Evolutionary conservation across 2,797 vertebrate species (phyloP).

Genomic region (Hydrolagus colliei): DNA sequence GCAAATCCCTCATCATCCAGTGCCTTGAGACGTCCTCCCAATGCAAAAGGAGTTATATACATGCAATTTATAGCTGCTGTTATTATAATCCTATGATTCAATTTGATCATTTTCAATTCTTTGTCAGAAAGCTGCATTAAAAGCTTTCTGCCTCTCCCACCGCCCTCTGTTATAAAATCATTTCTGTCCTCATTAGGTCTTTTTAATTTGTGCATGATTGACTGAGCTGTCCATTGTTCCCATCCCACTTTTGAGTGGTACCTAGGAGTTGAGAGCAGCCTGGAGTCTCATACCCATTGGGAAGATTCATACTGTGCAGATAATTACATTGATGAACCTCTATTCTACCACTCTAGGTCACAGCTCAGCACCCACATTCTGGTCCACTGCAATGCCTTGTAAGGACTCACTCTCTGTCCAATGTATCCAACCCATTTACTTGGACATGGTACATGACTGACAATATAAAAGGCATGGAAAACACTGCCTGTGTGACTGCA

Average conservation of each 20-base stretch:
- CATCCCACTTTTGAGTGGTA: not conserved
- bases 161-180: too few species aligned
- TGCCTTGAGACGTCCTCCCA: not conserved
- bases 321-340: not conserved
- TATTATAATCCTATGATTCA: too few species aligned
- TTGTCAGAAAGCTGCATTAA: not conserved
- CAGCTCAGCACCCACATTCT: not conserved
- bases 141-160: too few species aligned
- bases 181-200: too few species aligned
- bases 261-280: too few species aligned
- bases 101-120: not conserved
- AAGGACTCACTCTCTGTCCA: not conserved
- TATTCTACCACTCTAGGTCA: constrained; percentile 10
- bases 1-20: not conserved
- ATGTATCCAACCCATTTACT: constrained; percentile 21
- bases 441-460: constrained; percentile 19
- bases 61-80: too few species aligned
- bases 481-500: constrained; percentile 12
- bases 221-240: not conserved
- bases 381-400: not conserved
- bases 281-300: too few species aligned
- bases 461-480: constrained; percentile 18
- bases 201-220: not conserved
- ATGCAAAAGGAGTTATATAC: too few species aligned
- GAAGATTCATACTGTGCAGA: too few species aligned